phyloP scores from a whole-genome alignment of 2,797 vertebrate species.

The Anabacerthia variegaticeps region DNA sequence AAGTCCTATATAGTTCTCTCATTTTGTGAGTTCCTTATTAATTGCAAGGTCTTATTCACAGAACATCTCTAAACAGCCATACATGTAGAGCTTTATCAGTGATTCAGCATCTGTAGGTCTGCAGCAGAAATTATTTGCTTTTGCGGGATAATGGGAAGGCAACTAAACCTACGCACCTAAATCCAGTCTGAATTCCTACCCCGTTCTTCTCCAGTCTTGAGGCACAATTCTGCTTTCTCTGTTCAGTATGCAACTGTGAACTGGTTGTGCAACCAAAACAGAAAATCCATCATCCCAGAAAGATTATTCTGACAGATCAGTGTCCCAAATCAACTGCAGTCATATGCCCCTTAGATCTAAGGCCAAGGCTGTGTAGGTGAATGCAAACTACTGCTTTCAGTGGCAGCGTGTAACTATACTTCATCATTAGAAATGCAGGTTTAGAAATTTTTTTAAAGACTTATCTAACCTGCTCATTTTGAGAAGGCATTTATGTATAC shows the following conservation, averaged over 20 bases:
- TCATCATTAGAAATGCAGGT: neutral
- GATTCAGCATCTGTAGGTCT: neutral
- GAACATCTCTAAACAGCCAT: neutral
- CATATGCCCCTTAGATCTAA: neutral
- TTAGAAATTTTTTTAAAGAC: neutral
- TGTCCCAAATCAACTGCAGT: neutral
- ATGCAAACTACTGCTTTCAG: neutral
- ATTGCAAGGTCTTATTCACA: conserved; percentile 1
- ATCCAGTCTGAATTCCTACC: neutral
- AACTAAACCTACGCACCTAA: neutral
- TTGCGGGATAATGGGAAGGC: neutral
- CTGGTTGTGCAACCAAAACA: neutral
- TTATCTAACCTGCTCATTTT: neutral
- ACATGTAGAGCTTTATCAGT: neutral
- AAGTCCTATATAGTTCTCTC: neutral
- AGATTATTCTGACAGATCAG: neutral
- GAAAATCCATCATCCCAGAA: neutral
- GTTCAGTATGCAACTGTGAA: neutral
- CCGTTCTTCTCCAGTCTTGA: neutral
- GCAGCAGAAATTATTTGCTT: neutral
- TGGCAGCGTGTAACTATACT: neutral
- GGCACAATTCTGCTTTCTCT: neutral
- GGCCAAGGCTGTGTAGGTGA: neutral
- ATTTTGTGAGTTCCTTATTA: neutral
- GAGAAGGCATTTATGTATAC: neutral